Conservation (phyloP, 2,797 vertebrate species). For the Sebastes minor region DNA sequence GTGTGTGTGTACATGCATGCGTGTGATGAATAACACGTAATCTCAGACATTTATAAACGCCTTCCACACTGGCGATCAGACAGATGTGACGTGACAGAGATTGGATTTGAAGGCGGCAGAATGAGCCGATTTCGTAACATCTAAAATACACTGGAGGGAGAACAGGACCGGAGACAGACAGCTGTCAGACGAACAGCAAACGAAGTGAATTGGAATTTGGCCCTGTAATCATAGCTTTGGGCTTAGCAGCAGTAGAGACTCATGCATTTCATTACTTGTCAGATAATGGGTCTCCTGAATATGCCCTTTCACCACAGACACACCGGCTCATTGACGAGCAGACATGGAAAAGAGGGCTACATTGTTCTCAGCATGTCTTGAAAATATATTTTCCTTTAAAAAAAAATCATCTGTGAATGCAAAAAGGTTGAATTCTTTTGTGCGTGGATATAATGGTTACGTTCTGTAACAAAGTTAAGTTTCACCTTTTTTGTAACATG, state of each 20-base stretch:
- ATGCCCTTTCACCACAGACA: neutral
- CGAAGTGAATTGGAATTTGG: conserved; percentile 39
- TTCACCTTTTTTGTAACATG: neutral
- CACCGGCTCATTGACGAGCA: neutral
- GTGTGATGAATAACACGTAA: conserved; percentile 20
- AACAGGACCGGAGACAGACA: conserved; percentile 33
- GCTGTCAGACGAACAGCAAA: conserved; percentile 45
- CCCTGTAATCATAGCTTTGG: conserved; percentile 41
- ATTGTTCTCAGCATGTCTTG: neutral
- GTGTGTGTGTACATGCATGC: neutral
- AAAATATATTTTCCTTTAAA: neutral
- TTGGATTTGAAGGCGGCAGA: conserved; percentile 31
- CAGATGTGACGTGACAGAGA: conserved; percentile 26
- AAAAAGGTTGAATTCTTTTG: neutral
- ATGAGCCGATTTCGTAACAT: neutral
- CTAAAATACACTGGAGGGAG: conserved; percentile 19
- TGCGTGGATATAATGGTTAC: neutral
- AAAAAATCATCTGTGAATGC: neutral
- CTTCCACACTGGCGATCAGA: conserved; percentile 30
- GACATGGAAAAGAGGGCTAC: neutral
- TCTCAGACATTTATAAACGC: conserved; percentile 39
- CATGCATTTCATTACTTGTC: conserved; percentile 44
- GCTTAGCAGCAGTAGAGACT: conserved; percentile 17
- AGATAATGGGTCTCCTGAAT: conserved; percentile 11
- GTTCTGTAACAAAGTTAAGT: neutral